Conservation (phyloP, 2,888 invertebrate genomes). For the Nomada ruficornis region DNA sequence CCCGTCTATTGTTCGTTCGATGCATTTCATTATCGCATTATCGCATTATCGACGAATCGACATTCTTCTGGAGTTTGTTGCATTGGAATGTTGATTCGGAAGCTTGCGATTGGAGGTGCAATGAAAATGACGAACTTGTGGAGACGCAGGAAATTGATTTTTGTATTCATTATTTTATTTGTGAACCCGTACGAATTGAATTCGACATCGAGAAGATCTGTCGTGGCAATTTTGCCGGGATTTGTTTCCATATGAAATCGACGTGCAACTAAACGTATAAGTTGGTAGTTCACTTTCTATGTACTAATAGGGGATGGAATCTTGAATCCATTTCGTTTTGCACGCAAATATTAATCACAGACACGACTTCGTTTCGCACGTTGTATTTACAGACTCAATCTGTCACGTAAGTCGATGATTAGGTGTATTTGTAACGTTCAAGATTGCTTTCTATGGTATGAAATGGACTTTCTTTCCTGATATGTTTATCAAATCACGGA, state of each 20-base stretch:
- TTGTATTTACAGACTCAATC: too few relatives aligned
- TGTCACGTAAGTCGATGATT: constrained; percentile 9
- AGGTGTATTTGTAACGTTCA: background rate
- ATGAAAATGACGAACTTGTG: background rate
- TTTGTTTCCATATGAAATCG: too few relatives aligned
- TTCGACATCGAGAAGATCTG: too few relatives aligned
- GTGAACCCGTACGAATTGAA: too few relatives aligned
- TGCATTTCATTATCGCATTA: constrained; percentile 41
- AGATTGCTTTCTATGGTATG: background rate
- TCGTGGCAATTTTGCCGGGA: too few relatives aligned
- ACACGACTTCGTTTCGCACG: background rate
- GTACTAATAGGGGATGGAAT: background rate
- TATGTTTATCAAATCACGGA: background rate
- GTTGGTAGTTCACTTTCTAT: background rate
- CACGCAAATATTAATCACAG: background rate
- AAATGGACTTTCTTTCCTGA: constrained; percentile 12
- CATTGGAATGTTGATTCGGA: background rate
- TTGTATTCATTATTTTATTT: too few relatives aligned
- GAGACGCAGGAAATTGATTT: too few relatives aligned
- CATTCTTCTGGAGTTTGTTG: background rate
- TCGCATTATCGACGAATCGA: background rate
- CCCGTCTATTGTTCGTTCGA: background rate
- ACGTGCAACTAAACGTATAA: too few relatives aligned
- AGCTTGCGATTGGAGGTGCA: background rate
- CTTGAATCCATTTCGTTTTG: too few relatives aligned